Evolutionary conservation across 2,888 invertebrate genomes (phyloP).

Genomic region (Acrocyrtus sp.): DNA sequence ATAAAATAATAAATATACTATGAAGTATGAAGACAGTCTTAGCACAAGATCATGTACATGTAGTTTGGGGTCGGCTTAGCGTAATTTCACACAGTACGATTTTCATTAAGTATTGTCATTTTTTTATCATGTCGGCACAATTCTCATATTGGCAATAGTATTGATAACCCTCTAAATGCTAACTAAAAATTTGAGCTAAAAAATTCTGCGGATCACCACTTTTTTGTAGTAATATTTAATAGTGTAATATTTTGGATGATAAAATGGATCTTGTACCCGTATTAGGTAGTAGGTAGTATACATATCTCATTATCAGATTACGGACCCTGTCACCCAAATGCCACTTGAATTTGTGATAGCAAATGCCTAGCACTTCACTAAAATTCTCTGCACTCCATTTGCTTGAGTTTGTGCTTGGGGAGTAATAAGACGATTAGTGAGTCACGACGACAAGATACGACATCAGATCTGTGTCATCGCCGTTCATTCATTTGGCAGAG

Average conservation of each 20-base stretch:
- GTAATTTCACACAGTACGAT: conserved; percentile 14
- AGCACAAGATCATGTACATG: no score
- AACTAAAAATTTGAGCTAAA: background rate
- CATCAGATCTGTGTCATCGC: conserved; percentile 49
- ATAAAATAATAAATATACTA: no score
- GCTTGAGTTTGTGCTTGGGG: background rate
- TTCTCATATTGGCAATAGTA: background rate
- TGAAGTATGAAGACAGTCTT: no score
- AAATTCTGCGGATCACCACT: background rate
- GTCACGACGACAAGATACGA: conserved; percentile 53
- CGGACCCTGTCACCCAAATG: conserved; percentile 40
- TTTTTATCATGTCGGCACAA: conserved; percentile 30
- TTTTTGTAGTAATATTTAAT: background rate
- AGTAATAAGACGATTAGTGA: conserved; percentile 26
- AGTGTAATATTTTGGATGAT: no score
- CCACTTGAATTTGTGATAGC: conserved; percentile 11
- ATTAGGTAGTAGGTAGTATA: no score
- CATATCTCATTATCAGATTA: conserved; percentile 7
- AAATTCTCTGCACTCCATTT: no score
- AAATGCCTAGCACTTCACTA: no score
- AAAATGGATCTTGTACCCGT: no score
- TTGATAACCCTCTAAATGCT: no score
- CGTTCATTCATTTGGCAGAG: background rate
- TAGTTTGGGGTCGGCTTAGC: background rate
- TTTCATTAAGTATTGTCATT: conserved; percentile 19